Percentiles rank a stretch among this genome's conserved stretches.
These are phyloP conservation scores for Sinodicranocentrus sp. DNA, from an alignment of 2,888 invertebrate genomes.

Conservation along the genomic window DNA sequence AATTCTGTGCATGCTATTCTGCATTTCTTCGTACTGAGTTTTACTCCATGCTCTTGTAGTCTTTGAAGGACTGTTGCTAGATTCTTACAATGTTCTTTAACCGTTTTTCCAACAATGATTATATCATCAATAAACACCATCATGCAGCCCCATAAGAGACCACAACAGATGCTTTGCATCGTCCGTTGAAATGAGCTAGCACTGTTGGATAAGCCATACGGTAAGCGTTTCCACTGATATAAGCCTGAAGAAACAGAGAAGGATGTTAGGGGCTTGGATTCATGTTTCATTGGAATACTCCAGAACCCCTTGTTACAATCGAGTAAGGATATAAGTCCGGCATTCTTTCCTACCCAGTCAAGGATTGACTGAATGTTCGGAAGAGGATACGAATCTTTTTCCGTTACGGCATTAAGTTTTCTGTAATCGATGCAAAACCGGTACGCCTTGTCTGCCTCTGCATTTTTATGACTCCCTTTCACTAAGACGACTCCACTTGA, in stretches of 20 bases:
- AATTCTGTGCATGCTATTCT: conserved; percentile 74
- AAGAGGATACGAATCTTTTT: conserved; percentile 69
- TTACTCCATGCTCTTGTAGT: conserved; percentile 74
- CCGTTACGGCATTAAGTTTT: conserved; percentile 73
- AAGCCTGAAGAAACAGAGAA: conserved; percentile 76
- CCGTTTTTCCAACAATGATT: conserved; percentile 75
- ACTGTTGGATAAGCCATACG: conserved; percentile 75
- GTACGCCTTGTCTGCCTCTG: conserved; percentile 5
- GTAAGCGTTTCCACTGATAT: conserved; percentile 74
- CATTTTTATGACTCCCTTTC: conserved; percentile 59
- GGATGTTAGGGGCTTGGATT: conserved; percentile 74
- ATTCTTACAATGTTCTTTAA: conserved; percentile 74
- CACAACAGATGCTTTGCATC: conserved; percentile 43
- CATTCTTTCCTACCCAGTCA: conserved; percentile 75
- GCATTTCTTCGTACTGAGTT: conserved; percentile 77
- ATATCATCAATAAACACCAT: conserved; percentile 77
- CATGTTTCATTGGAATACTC: conserved; percentile 76
- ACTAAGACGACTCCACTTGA: conserved; percentile 69
- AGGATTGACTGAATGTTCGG: conserved; percentile 74
- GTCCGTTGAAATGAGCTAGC: conserved; percentile 77
- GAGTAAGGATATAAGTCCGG: conserved; percentile 76
- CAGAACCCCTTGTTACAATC: conserved; percentile 77
- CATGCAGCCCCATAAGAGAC: conserved; percentile 27
- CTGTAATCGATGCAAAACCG: conserved; percentile 74
- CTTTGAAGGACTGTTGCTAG: conserved; percentile 70